Percentiles rank a stretch among this genome's conserved stretches.
phyloP scores from a whole-genome alignment of 2,888 invertebrate genomes.

The Clistopyga incitator region DNA sequence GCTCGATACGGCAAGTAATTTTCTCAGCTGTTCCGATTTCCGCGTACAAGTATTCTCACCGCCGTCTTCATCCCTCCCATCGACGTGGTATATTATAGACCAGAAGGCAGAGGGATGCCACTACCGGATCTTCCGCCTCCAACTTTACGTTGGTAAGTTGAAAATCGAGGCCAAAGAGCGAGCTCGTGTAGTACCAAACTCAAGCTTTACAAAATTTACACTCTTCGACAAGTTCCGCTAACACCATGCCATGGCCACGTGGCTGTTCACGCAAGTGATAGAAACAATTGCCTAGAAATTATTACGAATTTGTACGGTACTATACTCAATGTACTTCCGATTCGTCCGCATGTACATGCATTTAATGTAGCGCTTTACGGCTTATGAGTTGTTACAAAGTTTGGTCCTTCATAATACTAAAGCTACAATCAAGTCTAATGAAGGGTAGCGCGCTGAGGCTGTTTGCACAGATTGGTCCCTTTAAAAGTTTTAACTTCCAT shows the following conservation, averaged over 20 bases:
- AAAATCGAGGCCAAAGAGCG: constrained; percentile 36
- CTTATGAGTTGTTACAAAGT: not conserved
- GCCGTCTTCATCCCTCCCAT: not conserved
- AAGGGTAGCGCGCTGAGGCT: not conserved
- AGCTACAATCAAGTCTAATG: not conserved
- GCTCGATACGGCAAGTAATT: constrained; percentile 51
- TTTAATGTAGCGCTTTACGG: not conserved
- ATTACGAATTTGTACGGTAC: constrained; percentile 18
- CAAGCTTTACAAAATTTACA: constrained; percentile 22
- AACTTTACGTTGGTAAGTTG: constrained; percentile 25
- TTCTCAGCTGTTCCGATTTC: constrained; percentile 51
- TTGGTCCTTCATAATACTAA: not conserved
- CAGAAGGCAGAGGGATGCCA: constrained; percentile 15
- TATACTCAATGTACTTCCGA: constrained; percentile 1
- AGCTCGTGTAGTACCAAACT: constrained; percentile 17
- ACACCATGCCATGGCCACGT: not conserved
- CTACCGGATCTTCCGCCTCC: constrained; percentile 29
- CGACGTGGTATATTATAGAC: not conserved
- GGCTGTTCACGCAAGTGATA: constrained; percentile 4
- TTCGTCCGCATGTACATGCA: constrained; percentile 12
- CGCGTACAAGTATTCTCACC: constrained; percentile 18
- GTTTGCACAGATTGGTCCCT: not conserved
- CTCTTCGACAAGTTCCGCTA: constrained; percentile 28
- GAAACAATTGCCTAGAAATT: constrained; percentile 28
- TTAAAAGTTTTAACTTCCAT: not conserved